phyloP scores from a whole-genome alignment of 2,113 vertebrate genomes.

The Sarotherodon lohbergeri region DNA sequence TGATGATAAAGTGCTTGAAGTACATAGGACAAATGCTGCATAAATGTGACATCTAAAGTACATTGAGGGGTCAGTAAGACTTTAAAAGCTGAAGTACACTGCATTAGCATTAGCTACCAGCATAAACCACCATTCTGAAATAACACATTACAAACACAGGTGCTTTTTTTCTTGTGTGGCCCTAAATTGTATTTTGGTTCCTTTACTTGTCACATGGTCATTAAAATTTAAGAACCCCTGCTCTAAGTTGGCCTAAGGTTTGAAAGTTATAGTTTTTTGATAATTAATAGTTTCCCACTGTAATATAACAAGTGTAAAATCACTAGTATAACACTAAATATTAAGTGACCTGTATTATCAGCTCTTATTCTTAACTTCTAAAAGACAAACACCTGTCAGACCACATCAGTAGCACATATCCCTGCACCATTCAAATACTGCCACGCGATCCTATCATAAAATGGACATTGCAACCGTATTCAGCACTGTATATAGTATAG shows the following conservation, averaged over 20 bases:
- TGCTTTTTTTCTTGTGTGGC: not conserved
- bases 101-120: not conserved
- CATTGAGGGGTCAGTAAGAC: not conserved
- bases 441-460: constrained; percentile 35
- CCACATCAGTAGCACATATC: not conserved
- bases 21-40: not conserved
- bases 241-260: not conserved
- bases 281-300: not conserved
- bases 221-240: not conserved
- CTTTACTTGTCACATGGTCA: not conserved
- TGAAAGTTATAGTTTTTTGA: not conserved
- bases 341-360: not conserved
- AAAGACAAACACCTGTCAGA: not conserved
- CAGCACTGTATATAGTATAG: constrained; percentile 26
- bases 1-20: not conserved
- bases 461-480: constrained; percentile 53
- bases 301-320: not conserved
- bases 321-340: not conserved
- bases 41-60: not conserved
- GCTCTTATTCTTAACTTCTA: not conserved
- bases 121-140: not conserved
- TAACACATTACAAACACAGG: not conserved
- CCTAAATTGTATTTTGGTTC: not conserved
- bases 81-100: not conserved
- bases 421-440: not conserved